Conservation (phyloP, 2,888 invertebrate genomes). For the Yponomeuta sedellus region DNA sequence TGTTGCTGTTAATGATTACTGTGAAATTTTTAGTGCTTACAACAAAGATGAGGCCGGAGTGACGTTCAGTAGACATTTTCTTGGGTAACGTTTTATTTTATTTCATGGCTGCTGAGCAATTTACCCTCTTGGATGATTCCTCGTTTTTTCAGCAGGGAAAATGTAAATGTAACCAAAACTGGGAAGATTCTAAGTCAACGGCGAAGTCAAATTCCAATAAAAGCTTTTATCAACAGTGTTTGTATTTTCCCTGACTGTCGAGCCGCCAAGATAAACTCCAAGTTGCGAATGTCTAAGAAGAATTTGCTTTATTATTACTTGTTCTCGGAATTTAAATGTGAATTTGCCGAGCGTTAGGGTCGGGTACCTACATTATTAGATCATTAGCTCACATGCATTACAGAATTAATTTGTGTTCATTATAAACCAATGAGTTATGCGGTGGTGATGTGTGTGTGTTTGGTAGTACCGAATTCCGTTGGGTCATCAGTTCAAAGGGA, state of each 20-base stretch:
- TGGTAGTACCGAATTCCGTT: background rate
- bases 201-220: conserved; percentile 27
- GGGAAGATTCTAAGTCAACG: conserved; percentile 7
- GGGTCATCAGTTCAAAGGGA: conserved; percentile 35
- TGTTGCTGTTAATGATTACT: no score
- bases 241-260: conserved; percentile 42
- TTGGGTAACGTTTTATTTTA: background rate
- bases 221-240: conserved; percentile 39
- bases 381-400: background rate
- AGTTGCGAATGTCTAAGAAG: conserved; percentile 29
- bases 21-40: no score
- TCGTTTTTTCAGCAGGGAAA: conserved; percentile 3
- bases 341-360: conserved; percentile 18
- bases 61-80: background rate
- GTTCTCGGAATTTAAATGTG: conserved; percentile 21
- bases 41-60: no score
- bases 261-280: conserved; percentile 29
- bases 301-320: conserved; percentile 42
- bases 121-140: conserved; percentile 2
- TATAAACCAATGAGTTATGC: background rate
- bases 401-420: background rate
- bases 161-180: conserved; percentile 13
- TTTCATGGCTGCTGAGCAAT: background rate
- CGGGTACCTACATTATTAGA: background rate
- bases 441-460: background rate